Evolutionary conservation across 2,797 vertebrate species (phyloP).

Genomic region (Ataeniobius toweri): DNA sequence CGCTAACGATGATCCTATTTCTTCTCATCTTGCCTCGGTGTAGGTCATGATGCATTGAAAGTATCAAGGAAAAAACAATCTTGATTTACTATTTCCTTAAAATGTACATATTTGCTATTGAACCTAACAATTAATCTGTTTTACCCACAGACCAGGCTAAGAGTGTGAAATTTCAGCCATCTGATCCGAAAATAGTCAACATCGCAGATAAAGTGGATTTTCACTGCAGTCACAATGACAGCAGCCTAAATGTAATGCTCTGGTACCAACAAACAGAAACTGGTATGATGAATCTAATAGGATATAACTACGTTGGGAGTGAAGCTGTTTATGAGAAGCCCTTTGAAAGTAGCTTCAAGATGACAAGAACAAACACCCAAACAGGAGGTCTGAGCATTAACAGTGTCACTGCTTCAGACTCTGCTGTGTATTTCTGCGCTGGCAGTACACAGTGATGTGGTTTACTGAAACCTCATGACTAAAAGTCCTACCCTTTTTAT

Average conservation of each 20-base stretch:
- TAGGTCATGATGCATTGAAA: slow-evolving; percentile 12
- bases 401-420: slow-evolving; percentile 8
- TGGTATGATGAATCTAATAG: slow-evolving; percentile 21
- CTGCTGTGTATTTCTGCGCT: slow-evolving; percentile 68
- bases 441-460: slow-evolving; percentile 61
- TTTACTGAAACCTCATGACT: slow-evolving; percentile 25
- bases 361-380: slow-evolving; percentile 14
- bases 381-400: slow-evolving; percentile 33
- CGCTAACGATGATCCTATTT: slow-evolving; percentile 12
- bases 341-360: slow-evolving; percentile 30
- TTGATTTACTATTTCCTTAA: neutral
- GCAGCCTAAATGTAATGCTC: slow-evolving; percentile 17
- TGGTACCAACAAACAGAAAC: slow-evolving; percentile 64
- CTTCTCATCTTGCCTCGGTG: slow-evolving; percentile 42
- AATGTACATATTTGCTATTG: neutral
- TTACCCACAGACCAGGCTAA: slow-evolving; percentile 31
- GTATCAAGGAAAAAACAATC: neutral
- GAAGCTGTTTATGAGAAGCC: slow-evolving; percentile 17
- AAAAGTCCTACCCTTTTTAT: slow-evolving; percentile 16
- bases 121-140: neutral
- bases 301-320: slow-evolving; percentile 8
- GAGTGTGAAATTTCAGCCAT: slow-evolving; percentile 37
- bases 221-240: slow-evolving; percentile 51
- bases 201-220: slow-evolving; percentile 19
- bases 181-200: slow-evolving; percentile 19